These are phyloP conservation scores for Globodera ellingtonae DNA, from an alignment of 1,140 invertebrate genomes.

Conservation along the genomic window DNA sequence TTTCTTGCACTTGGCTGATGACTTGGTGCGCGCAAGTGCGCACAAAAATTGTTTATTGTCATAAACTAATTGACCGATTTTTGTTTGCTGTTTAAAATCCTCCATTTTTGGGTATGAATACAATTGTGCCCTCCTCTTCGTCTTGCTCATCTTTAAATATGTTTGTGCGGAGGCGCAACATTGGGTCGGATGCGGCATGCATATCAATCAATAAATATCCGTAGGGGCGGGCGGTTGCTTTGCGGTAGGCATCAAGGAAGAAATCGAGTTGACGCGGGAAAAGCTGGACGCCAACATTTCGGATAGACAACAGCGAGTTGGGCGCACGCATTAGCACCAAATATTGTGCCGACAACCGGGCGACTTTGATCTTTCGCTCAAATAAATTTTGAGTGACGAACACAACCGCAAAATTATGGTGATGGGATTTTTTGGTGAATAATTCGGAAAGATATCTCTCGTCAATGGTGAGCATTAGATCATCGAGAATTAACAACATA, in stretches of 20 bases:
- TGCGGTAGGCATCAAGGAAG: constrained; percentile 22
- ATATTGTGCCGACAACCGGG: constrained; percentile 14
- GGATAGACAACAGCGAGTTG: background rate
- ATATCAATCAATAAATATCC: constrained; percentile 23
- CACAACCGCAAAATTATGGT: constrained; percentile 9
- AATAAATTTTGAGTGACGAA: constrained; percentile 27
- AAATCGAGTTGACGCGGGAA: constrained; percentile 12
- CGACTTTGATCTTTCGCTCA: constrained; percentile 23
- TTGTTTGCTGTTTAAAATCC: background rate
- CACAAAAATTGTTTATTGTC: constrained; percentile 8
- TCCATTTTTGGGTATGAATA: constrained; percentile 23
- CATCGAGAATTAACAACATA: constrained; percentile 7
- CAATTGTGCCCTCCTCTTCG: constrained; percentile 6
- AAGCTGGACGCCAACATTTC: constrained; percentile 14
- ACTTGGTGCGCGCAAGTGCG: background rate
- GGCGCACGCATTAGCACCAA: constrained; percentile 15
- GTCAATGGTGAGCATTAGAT: constrained; percentile 8
- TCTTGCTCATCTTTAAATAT: constrained; percentile 16
- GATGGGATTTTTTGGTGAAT: constrained; percentile 26
- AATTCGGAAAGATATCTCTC: constrained; percentile 16
- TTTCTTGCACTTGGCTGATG: background rate
- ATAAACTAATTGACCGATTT: background rate
- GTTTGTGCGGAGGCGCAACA: constrained; percentile 23
- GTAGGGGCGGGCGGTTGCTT: constrained; percentile 22
- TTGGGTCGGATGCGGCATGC: constrained; percentile 17